These are phyloP conservation scores for Lochmaea crataegi DNA, from an alignment of 2,888 invertebrate species.

Conservation along the genomic window DNA sequence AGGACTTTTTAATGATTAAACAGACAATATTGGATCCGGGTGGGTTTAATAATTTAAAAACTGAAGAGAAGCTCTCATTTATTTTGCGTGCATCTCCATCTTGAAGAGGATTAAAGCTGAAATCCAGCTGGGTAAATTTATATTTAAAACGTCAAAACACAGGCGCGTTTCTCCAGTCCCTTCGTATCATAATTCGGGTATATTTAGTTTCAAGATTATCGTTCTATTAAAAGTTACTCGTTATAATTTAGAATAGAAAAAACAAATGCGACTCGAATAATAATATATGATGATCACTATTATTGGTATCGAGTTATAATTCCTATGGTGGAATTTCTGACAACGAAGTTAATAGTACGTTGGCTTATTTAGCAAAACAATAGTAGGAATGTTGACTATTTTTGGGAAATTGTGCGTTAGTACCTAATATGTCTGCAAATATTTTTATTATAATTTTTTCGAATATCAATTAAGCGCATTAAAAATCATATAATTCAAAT, in stretches of 20 bases:
- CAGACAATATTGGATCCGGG: neutral
- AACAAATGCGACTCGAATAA: constrained; percentile 25
- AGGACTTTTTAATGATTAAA: neutral
- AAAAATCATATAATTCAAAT: no score
- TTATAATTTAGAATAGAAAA: constrained; percentile 44
- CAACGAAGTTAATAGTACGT: constrained; percentile 1
- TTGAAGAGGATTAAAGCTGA: constrained; percentile 35
- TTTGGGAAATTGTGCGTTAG: no score
- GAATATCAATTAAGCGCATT: no score
- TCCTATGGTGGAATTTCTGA: constrained; percentile 44
- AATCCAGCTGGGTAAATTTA: constrained; percentile 43
- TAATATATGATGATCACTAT: constrained; percentile 43
- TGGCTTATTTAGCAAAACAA: neutral
- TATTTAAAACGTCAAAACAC: constrained; percentile 42
- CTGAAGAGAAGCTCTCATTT: constrained; percentile 3
- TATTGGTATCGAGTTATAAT: constrained; percentile 47
- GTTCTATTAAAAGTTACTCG: constrained; percentile 50
- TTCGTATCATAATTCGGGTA: constrained; percentile 39
- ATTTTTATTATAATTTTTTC: no score
- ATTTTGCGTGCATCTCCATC: constrained; percentile 26
- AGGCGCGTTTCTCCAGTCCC: constrained; percentile 19
- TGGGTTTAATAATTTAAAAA: constrained; percentile 2
- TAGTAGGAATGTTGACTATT: no score
- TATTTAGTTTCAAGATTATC: constrained; percentile 50
- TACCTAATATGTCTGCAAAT: no score